Conservation (phyloP, 2,888 invertebrate genomes). For the Plagiodera versicolora region DNA sequence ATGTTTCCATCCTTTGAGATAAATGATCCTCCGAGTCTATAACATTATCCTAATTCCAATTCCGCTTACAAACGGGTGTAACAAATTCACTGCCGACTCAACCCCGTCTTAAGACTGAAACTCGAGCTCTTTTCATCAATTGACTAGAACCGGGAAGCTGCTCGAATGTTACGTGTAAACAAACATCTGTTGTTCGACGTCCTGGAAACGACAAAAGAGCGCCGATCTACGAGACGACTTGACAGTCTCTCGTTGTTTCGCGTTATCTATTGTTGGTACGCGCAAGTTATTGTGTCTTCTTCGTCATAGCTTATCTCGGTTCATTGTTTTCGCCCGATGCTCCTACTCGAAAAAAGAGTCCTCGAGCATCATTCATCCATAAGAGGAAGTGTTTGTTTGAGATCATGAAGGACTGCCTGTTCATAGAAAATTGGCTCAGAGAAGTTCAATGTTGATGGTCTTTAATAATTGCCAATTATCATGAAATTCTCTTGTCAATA, state of each 20-base stretch:
- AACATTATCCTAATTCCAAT: background rate
- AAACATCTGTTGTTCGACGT: slow-evolving; percentile 11
- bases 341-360: background rate
- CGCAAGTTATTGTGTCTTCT: slow-evolving; percentile 4
- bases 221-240: slow-evolving; percentile 2
- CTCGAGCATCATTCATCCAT: background rate
- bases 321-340: slow-evolving; percentile 6
- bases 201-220: slow-evolving; percentile 8
- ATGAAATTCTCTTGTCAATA: no score
- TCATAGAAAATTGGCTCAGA: no score
- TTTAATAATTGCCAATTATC: no score
- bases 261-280: slow-evolving; percentile 1
- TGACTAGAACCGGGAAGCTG: background rate
- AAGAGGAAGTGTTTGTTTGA: background rate
- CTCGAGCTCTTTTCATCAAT: background rate
- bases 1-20: background rate
- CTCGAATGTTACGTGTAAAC: background rate
- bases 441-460: no score
- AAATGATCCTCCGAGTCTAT: background rate
- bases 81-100: background rate
- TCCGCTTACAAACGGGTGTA: background rate
- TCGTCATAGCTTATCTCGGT: slow-evolving; percentile 6
- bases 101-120: background rate
- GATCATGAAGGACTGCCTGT: background rate
- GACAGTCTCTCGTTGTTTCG: slow-evolving; percentile 5